Base-by-base conservation (phyloP, 92 coral and sea anemone genomes). In the Phenganax subtilis region DNA sequence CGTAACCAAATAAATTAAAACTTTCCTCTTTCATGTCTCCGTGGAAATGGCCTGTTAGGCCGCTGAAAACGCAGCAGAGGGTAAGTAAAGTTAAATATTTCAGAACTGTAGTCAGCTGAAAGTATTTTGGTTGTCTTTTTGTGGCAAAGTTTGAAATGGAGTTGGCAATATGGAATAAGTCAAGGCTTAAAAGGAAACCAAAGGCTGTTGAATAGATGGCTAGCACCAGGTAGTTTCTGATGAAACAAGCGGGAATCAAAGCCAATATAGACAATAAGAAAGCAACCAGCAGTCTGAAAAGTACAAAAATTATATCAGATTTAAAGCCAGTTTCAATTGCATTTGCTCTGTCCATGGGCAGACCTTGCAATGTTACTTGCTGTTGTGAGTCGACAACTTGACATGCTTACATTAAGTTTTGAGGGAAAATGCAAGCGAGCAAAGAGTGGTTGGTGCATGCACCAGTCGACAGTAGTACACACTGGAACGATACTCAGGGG, bases 131-230 rank as follows among this genome's bases (percentile, higher is more conserved):
- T 11, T 63, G 77, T 58, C 74, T 57, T 53, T 70, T 70, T 0
- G 37, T 27, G 20, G 76, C 77, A 63, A 63, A 77, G 53, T 85
- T 72, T 57, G 75, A 51, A 3, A 80, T 55, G 71, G 82, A 89
- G 8, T 58, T 47, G 12, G 79, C 62, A 20, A 96, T 61, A 55
- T 93, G 88, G 82, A 92, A 87, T 16, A 96, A 75, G 77, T 96
- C 93, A 66, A 79, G 79, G 61, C 99, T 96, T 57, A 96, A 79
- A 53, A 88, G 75, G 79, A 85, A 96, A 25, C 97, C 97, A 78
- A 88, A 75, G 71, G 76, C 82, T 6, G 93, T 83, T 27, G 90
- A 12, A 7, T 89, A 75, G 15, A 86, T 75, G 51, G 90, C 37
- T 44, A 86, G 69, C 54, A 83, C 90, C 69, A 86, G 57, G 58